Evolutionary conservation across 2,888 invertebrate genomes (phyloP).

Genomic region (Eulithis prunata): DNA sequence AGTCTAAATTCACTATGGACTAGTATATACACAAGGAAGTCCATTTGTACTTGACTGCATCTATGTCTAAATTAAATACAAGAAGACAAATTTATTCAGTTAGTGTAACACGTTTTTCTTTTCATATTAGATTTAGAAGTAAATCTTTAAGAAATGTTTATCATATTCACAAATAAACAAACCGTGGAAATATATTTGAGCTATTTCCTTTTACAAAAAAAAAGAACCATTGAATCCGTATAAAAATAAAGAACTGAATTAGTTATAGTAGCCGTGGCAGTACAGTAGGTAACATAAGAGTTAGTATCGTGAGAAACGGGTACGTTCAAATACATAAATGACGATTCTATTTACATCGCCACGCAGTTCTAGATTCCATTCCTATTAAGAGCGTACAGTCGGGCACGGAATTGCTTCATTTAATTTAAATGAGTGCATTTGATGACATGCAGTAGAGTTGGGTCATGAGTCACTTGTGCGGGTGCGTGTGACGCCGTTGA

Average conservation of each 20-base stretch:
- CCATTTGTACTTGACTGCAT: neutral
- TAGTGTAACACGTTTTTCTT: too few species aligned
- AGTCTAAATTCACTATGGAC: conserved; percentile 18
- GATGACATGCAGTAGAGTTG: conserved; percentile 40
- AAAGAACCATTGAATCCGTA: neutral
- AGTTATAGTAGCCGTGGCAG: conserved; percentile 11
- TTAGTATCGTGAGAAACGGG: conserved; percentile 40
- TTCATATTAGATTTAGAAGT: too few species aligned
- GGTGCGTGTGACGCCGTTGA: conserved; percentile 72
- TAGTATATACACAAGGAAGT: conserved; percentile 11
- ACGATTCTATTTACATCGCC: conserved; percentile 42
- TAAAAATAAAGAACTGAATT: conserved; percentile 2
- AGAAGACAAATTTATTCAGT: neutral
- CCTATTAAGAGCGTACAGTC: conserved; percentile 38
- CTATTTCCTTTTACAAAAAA: neutral
- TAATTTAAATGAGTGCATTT: conserved; percentile 46
- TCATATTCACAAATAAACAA: too few species aligned
- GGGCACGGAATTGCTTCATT: conserved; percentile 47
- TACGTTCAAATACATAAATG: conserved; percentile 40
- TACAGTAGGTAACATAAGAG: conserved; percentile 21
- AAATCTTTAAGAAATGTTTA: too few species aligned
- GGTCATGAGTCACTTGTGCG: conserved; percentile 60
- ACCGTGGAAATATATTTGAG: too few species aligned
- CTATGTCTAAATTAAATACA: neutral
- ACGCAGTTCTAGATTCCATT: conserved; percentile 41